Conservation (phyloP, 1,140 invertebrate genomes). For the Caenorhabditis briggsae region DNA sequence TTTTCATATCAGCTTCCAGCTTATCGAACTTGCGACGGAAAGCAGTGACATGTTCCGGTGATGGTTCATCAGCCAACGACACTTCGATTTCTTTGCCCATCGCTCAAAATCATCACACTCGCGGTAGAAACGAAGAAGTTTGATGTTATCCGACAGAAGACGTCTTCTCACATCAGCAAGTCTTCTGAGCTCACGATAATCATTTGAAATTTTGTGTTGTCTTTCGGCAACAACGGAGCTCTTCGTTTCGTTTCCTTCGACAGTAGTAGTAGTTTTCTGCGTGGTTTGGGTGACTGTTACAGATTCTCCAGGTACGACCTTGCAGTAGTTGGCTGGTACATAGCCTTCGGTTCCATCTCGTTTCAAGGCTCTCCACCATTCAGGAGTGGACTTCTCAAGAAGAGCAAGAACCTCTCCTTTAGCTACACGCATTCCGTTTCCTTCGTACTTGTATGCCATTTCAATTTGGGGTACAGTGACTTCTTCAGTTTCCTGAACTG, state of each 20-base stretch:
- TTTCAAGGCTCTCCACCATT: slow-evolving; percentile 98
- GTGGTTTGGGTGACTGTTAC: slow-evolving; percentile 82
- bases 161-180: slow-evolving; percentile 85
- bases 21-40: slow-evolving; percentile 60
- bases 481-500: slow-evolving; percentile 82
- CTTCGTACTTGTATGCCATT: slow-evolving; percentile 89
- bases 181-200: slow-evolving; percentile 86
- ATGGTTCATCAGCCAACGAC: slow-evolving; percentile 87
- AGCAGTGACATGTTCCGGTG: slow-evolving; percentile 89
- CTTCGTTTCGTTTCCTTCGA: slow-evolving; percentile 62
- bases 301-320: slow-evolving; percentile 88
- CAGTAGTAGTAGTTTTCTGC: slow-evolving; percentile 71
- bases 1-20: slow-evolving; percentile 79
- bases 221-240: slow-evolving; percentile 85
- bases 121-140: slow-evolving; percentile 92
- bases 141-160: slow-evolving; percentile 90
- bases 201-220: slow-evolving; percentile 85
- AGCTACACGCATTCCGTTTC: slow-evolving; percentile 90
- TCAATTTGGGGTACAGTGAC: slow-evolving; percentile 88
- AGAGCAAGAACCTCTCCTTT: slow-evolving; percentile 94
- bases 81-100: slow-evolving; percentile 97
- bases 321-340: slow-evolving; percentile 96
- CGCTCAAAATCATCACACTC: slow-evolving; percentile 97
- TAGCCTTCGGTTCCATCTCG: slow-evolving; percentile 90
- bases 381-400: slow-evolving; percentile 92